Evolutionary conservation across 2,113 vertebrate genomes (phyloP).

Genomic region (Platichthys stellatus): DNA sequence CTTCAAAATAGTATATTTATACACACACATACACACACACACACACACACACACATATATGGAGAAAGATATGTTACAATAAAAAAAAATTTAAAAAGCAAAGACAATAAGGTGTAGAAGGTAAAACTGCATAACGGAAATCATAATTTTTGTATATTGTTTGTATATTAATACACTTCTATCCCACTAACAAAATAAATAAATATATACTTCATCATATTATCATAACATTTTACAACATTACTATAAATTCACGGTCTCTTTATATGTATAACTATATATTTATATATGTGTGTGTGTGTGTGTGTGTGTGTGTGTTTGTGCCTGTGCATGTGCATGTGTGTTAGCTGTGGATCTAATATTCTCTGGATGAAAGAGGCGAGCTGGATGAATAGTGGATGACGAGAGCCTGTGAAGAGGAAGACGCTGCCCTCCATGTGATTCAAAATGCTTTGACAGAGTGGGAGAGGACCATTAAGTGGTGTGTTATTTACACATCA

Average conservation of each 20-base stretch:
- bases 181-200: no score
- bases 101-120: no score
- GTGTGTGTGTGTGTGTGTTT: neutral
- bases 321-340: neutral
- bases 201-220: no score
- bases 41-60: no score
- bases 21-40: no score
- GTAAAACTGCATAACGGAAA: no score
- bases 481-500: constrained; percentile 84
- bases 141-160: no score
- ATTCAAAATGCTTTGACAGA: constrained; percentile 83
- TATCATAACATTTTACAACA: no score
- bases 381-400: constrained; percentile 62
- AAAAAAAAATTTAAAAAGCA: neutral
- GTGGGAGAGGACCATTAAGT: constrained; percentile 80
- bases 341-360: constrained; percentile 26
- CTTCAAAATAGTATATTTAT: no score
- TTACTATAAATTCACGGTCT: no score
- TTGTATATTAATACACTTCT: no score
- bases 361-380: constrained; percentile 63
- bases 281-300: neutral
- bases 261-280: no score
- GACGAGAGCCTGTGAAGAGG: constrained; percentile 46
- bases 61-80: neutral
- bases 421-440: constrained; percentile 74